Evolutionary conservation across 2,113 vertebrate genomes (phyloP), one percentile per base, ranked within the genome.

Genomic region (Lasiurus borealis): DNA sequence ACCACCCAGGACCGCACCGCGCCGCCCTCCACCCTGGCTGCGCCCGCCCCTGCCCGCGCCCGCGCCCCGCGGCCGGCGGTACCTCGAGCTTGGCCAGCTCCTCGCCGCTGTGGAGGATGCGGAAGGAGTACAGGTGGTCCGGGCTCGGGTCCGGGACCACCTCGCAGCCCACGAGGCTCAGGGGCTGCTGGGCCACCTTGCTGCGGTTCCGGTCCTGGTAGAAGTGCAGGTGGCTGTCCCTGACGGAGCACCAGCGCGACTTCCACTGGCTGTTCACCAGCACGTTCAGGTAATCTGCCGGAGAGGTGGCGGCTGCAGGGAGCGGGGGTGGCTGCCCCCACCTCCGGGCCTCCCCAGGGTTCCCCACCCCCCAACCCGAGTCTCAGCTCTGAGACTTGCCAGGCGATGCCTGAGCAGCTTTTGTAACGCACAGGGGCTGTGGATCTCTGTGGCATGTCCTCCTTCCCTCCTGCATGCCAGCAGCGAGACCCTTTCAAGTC

Each of bases 241-340:
- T 99, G 83, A 99, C 98, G 3, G 98, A 99, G 95, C 99, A 99
- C 99, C 99, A 99, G 80, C 99, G 99, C 0, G 98, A 98, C 88
- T 99, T 98, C 99, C 99, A 99, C 90, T 99, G 99, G 97, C 99
- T 99, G 98, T 99, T 99, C 87, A 99, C 98, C 94, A 99, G 98
- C 92, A 99, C 98, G 0, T 99, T 99, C 97, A 99, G 99, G 98
- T 99, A 99, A 90, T 99, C 99, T 99, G 98, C 59, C 27, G 44
- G 44, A 13, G 94, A 97, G 84, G 9, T 0, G 0, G 3, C 0
- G 16, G 80, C 52, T 19, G 25, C 21, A 44, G 76, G n/a, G 16
- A 52, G 18, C 6, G 16, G 21, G 1, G 31, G 44, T 4, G 15
- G 36, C 48, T 31, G 50, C 19, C n/a, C 2, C 44, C 19, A 1